Conservation (phyloP, 2,797 vertebrate genomes). For the Forpus xanthops region DNA sequence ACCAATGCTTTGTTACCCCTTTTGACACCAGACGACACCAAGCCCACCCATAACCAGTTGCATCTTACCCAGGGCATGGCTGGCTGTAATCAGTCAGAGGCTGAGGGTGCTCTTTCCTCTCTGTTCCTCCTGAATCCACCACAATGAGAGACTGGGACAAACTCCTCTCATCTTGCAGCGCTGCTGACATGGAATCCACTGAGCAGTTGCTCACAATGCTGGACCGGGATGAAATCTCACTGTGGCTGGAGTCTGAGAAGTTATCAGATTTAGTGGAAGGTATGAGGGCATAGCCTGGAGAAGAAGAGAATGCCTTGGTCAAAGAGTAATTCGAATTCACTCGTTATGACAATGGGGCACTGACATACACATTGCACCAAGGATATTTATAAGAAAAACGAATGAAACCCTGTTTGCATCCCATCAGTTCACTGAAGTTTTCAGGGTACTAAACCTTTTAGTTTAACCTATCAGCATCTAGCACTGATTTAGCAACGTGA, state of each 20-base stretch:
- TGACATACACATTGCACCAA: neutral
- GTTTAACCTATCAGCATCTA: neutral
- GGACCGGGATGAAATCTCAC: constrained; percentile 94
- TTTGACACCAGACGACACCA: neutral
- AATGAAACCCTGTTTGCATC: neutral
- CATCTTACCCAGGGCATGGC: constrained; percentile 82
- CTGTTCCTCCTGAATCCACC: constrained; percentile 60
- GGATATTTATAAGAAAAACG: neutral
- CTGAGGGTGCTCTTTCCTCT: constrained; percentile 72
- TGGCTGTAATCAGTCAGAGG: constrained; percentile 76
- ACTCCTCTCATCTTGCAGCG: constrained; percentile 81
- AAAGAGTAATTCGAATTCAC: neutral
- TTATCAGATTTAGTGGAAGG: constrained; percentile 86
- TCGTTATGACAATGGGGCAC: accelerated
- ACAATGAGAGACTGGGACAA: constrained; percentile 58
- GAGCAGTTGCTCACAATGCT: constrained; percentile 92
- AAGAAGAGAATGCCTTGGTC: neutral
- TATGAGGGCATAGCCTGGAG: constrained; percentile 82
- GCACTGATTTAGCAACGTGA: neutral
- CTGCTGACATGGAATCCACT: constrained; percentile 86
- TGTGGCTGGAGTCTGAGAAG: constrained; percentile 93
- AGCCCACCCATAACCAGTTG: neutral
- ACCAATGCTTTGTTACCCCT: neutral
- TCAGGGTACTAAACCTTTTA: neutral
- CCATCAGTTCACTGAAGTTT: neutral